Base-by-base conservation (phyloP, 1,140 invertebrate genomes). In the Bathynomus jamesi region DNA sequence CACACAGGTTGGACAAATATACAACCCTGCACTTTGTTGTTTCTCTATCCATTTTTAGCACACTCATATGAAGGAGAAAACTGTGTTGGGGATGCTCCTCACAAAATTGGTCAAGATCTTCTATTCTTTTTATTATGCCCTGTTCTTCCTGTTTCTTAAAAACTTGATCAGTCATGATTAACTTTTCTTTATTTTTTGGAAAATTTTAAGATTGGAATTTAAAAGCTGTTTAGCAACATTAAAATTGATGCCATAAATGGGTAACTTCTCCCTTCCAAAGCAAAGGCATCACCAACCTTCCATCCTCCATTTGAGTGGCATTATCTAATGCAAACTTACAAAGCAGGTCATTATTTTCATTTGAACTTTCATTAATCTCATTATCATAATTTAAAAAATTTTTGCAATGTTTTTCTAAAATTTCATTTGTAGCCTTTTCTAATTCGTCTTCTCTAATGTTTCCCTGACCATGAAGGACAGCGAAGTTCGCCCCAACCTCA, bases 1-100 rank as follows among this genome's bases (percentile, higher is more conserved):
- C 69, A 64, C 67, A 68, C 3, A 68, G 40, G 28, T 68, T 60
- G 21, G 67, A 24, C 10, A 68, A 28, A 46, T 64, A 70, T 25
- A 70, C 69, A 3, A 70, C 62, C 28, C 69, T 64, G 24, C 69
- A 29, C 28, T 70, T 70, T 10, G 69, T 64, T 24, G 69, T 31
- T 29, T 70, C 69, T n/a, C 62, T 27, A 21, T 30, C 24, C 61
- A 70, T 25, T 13, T 28, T 24, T 24, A 60, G 61, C 3, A 70
- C 69, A 28, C 28, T 62, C 61, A 65, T 64, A 31, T 70, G 69
- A 28, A 62, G 61, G 28, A 70, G 27, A 13, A 70, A 70, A 29
- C 69, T 70, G 32, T 30, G 31, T 40, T 70, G 61, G 7, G 69
- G 69, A 64, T 70, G 28, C 11, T 29, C 61, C 11, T 32, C 24